A percentile compares a stretch with the other conserved stretches of the same genome.
phyloP scores from a whole-genome alignment of 2,113 vertebrate species.

The Rhineura floridana region DNA sequence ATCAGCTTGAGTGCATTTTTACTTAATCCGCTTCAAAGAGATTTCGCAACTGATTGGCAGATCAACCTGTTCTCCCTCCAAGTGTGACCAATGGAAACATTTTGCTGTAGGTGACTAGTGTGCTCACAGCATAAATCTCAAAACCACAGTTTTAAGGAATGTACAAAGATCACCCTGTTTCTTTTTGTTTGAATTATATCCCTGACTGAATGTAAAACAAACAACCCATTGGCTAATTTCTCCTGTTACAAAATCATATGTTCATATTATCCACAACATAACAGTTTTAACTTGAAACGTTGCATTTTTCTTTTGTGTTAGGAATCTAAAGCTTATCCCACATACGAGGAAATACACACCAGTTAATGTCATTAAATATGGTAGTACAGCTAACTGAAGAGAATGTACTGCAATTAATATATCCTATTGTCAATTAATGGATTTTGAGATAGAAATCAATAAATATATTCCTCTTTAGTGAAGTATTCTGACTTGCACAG shows the following conservation, averaged over 20 bases:
- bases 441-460: not conserved
- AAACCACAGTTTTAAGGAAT: not conserved
- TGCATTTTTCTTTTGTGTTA: not conserved
- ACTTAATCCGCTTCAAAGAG: no score
- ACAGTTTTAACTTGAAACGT: not conserved
- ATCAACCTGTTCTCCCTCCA: no score
- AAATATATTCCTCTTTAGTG: no score
- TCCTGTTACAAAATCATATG: not conserved
- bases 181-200: not conserved
- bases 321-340: not conserved
- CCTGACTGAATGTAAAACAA: not conserved
- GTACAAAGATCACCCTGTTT: not conserved
- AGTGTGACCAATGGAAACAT: no score
- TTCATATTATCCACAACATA: not conserved
- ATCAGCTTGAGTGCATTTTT: no score
- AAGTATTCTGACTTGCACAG: not conserved
- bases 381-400: no score
- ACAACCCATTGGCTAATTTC: no score
- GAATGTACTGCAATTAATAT: not conserved
- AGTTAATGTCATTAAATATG: no score
- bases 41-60: no score
- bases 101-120: no score
- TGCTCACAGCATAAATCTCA: not conserved
- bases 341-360: no score
- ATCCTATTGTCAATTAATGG: not conserved